Evolutionary conservation across 2,888 invertebrate genomes (phyloP).

Genomic region (Stenoptilia bipunctidactyla): DNA sequence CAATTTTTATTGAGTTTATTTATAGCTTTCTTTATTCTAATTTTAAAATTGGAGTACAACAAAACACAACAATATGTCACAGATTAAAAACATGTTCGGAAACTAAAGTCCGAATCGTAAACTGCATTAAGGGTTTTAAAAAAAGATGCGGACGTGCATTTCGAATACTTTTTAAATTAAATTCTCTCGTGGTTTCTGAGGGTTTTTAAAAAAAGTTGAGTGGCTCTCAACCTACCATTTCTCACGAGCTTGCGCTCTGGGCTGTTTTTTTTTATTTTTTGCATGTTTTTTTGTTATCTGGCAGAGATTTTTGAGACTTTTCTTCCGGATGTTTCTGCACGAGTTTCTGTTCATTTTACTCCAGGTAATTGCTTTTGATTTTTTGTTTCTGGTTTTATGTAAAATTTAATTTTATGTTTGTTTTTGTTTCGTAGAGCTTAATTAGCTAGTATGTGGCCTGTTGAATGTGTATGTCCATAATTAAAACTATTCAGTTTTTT

Average conservation of each 20-base stretch:
- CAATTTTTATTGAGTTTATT: no score
- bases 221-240: neutral
- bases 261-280: slow-evolving; percentile 21
- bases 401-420: neutral
- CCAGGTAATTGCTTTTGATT: slow-evolving; percentile 28
- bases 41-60: no score
- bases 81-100: no score
- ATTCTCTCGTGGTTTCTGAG: no score
- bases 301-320: slow-evolving; percentile 50
- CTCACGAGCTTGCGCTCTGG: neutral
- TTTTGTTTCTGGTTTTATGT: slow-evolving; percentile 1
- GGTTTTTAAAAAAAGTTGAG: neutral
- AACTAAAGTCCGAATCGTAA: no score
- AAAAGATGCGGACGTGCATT: no score
- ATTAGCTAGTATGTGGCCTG: neutral
- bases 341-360: slow-evolving; percentile 29
- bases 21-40: no score
- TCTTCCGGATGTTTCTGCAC: slow-evolving; percentile 35
- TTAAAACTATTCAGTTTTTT: no score
- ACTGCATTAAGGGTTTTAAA: no score
- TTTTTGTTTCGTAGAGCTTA: no score
- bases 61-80: no score
- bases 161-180: no score
- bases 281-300: slow-evolving; percentile 24
- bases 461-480: neutral